phyloP scores from a whole-genome alignment of 30 jellyfish, hydroid and myxozoan genomes.

The Turritopsis rubra region DNA sequence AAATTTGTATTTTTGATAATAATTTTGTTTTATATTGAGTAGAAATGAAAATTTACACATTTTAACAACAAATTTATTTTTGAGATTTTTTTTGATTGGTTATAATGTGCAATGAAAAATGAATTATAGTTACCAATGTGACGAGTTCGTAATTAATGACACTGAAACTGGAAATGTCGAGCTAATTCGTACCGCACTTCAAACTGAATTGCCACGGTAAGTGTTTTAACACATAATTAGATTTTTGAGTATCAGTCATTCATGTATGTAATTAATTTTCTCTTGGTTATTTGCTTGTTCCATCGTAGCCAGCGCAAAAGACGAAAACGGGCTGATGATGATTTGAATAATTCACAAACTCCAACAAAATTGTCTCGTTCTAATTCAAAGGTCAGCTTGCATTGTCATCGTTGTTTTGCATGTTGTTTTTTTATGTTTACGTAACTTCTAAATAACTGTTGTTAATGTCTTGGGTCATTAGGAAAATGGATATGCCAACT shows the following conservation, averaged over 20 bases:
- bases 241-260: background rate
- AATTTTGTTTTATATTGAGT: no score
- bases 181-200: slow-evolving; percentile 73
- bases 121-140: slow-evolving; percentile 67
- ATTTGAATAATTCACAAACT: background rate
- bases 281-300: background rate
- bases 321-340: slow-evolving; percentile 12
- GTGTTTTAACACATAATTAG: background rate
- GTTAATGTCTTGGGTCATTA: background rate
- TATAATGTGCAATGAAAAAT: background rate
- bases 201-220: slow-evolving; percentile 38
- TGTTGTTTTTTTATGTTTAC: no score
- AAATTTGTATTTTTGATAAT: no score
- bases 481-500: slow-evolving; percentile 14
- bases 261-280: background rate
- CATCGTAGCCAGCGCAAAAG: slow-evolving; percentile 12
- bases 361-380: slow-evolving; percentile 10
- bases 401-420: background rate
- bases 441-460: no score
- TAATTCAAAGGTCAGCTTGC: slow-evolving; percentile 3
- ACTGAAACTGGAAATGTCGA: slow-evolving; percentile 81
- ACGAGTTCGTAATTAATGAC: slow-evolving; percentile 87
- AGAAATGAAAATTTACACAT: no score
- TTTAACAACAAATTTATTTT: background rate
- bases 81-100: background rate